Evolutionary conservation across 1,140 invertebrate genomes (phyloP), one percentile per base, ranked within the genome.

Genomic region (Zaprionus lachaisei): DNA sequence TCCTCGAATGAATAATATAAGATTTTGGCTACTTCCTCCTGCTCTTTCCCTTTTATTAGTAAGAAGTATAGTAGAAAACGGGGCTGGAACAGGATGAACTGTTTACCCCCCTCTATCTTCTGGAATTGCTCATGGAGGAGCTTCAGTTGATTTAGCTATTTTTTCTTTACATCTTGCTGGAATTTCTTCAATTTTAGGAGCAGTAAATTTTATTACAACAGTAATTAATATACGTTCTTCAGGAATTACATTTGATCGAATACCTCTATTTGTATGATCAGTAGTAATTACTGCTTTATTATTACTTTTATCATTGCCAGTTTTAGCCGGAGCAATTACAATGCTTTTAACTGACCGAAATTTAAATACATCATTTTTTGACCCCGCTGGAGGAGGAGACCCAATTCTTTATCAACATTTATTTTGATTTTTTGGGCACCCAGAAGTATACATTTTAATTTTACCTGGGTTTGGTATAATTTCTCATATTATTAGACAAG

Each of bases 1-100:
- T 67, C 96, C 95, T 7, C 95, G 96, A 87, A 93, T 96, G 94
- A 97, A 96, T 94, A 96, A 96, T 94, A 94, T 96, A 94, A 96
- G 95, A 92, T 96, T 97, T 94, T 96, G 96, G 94, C 77, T 96
- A 65, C 76, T 96, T 63, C 94, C 94, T 0, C 94, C 95, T 2
- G 94, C 95, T 62, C 79, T 96, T 82, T 92, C 93, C 31, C 80
- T 96, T 77, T 79, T 96, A 86, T 81, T 95, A 71, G 91, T 92
- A 65, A 95, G 94, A 80, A 93, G 86, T 77, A 87, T 95, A 75
- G 93, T 95, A 61, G 95, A 95, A 93, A 94, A 86, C 77, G 95
- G 95, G 79, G 94, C 94, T 57, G 95, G 95, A 69, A 95, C 94
- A 38, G 94, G 94, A 49, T 96, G 95, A 94, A 95, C 95, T 51